Percentiles rank a stretch among this genome's conserved stretches.
Evolutionary conservation across 2,113 vertebrate species (phyloP).

Genomic region (Bubo blakistoni): DNA sequence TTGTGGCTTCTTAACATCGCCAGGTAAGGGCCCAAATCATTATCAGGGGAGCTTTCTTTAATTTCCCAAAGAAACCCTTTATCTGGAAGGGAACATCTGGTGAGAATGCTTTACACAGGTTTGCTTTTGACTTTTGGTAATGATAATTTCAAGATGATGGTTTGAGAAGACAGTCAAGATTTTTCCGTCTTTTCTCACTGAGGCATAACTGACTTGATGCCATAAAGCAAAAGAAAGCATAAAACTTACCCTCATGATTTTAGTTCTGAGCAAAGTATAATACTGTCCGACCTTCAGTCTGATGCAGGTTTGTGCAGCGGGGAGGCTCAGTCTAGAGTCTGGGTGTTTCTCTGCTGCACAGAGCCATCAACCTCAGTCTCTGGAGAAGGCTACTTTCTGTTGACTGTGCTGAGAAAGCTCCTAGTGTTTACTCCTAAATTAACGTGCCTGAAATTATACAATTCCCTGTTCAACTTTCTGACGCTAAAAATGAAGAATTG

Average conservation of each 20-base stretch:
- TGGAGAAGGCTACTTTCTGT: background rate
- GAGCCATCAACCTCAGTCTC: background rate
- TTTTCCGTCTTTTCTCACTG: background rate
- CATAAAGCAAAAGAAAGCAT: background rate
- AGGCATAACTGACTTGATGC: background rate
- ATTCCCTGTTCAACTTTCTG: background rate
- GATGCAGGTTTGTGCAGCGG: background rate
- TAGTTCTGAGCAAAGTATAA: background rate
- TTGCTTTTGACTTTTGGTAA: background rate
- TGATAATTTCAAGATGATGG: background rate
- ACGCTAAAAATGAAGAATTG: background rate
- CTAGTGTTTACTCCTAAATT: background rate
- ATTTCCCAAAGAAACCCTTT: background rate
- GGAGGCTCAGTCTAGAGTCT: too few species aligned
- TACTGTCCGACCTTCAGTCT: background rate
- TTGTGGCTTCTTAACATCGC: background rate
- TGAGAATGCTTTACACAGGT: background rate
- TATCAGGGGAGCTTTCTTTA: background rate
- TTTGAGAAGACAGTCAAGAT: background rate
- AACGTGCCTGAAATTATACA: rapidly evolving
- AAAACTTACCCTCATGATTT: background rate
- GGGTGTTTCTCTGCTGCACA: background rate
- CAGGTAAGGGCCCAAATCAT: background rate
- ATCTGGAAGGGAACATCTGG: background rate
- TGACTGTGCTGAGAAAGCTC: background rate